Evolutionary conservation across 2,113 vertebrate species (phyloP), one percentile per base, ranked within the genome.

Genomic region (Elachura formosa): DNA sequence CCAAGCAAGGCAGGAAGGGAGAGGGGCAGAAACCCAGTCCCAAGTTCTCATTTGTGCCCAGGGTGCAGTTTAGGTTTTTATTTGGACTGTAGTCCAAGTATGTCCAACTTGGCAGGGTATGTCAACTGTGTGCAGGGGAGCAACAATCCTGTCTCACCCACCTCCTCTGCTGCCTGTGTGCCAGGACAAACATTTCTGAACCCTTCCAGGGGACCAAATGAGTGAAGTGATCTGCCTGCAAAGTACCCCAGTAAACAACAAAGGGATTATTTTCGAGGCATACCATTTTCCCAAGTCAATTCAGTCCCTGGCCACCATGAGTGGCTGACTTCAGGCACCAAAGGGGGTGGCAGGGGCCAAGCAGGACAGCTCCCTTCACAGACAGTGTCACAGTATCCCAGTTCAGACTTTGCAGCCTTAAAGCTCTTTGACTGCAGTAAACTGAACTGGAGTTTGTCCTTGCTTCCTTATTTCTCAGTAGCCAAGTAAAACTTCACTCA

Each of bases 181-280:
- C 94, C 92, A 85, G 63, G 26, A 62, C 85, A 86, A 76, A 83
- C 94, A 62, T 77, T 92, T 66, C 66, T 88, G 85, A 86, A 48
- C 40, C 34, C 75, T 93, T 90, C 75, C 88, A 72, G 46, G 19
- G 41, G 67, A 41, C 71, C 54, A 62, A 78, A 84, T 74, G 85
- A 91, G 78, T 22, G 61, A 93, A 91, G 83, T 96, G 96, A 95
- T 91, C 87, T 95, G 95, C 94, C 88, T 96, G 72, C 66, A 92
- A 95, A 96, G 90, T 95, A 90, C 88, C 82, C 79, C 55, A 25
- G 79, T 28, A 51, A 95, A 93, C 92, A 96, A 90, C 84, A 95
- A 87, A 34, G 25, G 75, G 82, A 73, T 94, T 95, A 76, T 96
- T 95, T 85, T 83, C 5, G 9, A 94, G 90, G 26, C 67, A 34